Evolutionary conservation across 1,140 invertebrate species (phyloP).

Genomic region (Saxidomus purpurata): DNA sequence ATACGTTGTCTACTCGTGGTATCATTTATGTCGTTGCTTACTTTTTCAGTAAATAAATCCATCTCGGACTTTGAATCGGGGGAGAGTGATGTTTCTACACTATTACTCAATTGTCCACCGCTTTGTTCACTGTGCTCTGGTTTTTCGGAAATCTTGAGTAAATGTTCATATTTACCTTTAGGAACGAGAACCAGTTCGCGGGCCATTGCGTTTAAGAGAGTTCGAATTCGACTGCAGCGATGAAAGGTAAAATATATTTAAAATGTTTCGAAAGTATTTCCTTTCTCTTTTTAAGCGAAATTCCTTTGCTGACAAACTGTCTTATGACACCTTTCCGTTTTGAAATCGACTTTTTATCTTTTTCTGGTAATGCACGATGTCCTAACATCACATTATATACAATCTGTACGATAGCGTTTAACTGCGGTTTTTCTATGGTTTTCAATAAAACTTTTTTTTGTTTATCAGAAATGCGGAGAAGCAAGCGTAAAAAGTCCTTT

Average conservation of each 20-base stretch:
- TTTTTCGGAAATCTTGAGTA: background rate
- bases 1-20: background rate
- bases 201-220: constrained; percentile 16
- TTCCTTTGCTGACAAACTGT: constrained; percentile 35
- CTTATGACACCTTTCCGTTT: background rate
- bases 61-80: background rate
- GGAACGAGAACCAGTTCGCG: constrained; percentile 30
- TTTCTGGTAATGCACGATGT: background rate
- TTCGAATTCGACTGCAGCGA: background rate
- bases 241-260: constrained; percentile 43
- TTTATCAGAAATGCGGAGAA: background rate
- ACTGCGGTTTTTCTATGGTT: constrained; percentile 2
- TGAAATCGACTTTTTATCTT: background rate
- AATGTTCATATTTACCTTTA: constrained; percentile 42
- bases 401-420: constrained; percentile 1
- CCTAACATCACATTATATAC: constrained; percentile 15
- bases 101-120: background rate
- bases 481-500: constrained; percentile 12
- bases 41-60: background rate
- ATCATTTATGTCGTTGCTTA: background rate
- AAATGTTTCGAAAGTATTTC: constrained; percentile 20
- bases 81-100: background rate
- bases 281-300: constrained; percentile 40
- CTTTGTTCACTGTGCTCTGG: background rate
- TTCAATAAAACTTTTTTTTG: constrained; percentile 6